These are phyloP conservation scores for Fringilla coelebs DNA, from an alignment of 2,797 vertebrate species.

Conservation along the genomic window DNA sequence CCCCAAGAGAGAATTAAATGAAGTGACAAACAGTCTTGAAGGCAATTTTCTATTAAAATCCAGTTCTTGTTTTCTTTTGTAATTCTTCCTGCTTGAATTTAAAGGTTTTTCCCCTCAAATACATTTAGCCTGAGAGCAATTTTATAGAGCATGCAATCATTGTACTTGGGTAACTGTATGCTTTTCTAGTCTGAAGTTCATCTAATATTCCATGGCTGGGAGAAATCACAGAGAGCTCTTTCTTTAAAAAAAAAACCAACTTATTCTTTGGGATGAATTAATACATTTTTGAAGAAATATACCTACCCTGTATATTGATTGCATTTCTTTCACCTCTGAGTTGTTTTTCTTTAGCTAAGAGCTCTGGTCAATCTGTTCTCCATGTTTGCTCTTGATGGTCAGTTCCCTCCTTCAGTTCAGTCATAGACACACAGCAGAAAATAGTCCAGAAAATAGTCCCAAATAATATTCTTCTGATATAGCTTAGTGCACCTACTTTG, in stretches of 20 bases:
- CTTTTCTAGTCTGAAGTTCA: background rate
- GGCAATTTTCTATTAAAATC: background rate
- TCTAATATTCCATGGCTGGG: background rate
- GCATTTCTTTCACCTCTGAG: background rate
- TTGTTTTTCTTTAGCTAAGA: background rate
- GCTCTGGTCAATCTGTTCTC: background rate
- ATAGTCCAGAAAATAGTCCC: background rate
- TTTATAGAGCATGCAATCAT: background rate
- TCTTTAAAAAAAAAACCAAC: background rate
- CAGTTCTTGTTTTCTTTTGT: background rate
- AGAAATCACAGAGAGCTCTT: background rate
- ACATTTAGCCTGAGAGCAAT: background rate
- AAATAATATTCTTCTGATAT: background rate
- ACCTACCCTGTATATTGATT: background rate
- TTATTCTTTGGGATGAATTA: background rate
- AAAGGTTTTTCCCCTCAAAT: background rate
- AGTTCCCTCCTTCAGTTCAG: background rate
- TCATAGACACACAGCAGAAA: background rate
- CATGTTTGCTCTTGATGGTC: background rate
- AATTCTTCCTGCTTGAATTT: background rate
- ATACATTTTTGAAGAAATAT: background rate
- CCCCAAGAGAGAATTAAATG: constrained; percentile 24
- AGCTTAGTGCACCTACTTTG: background rate
- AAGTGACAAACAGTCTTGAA: background rate
- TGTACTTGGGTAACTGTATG: background rate